Evolutionary conservation across 2,888 invertebrate genomes (phyloP).

Genomic region (Eupithecia tripunctaria): DNA sequence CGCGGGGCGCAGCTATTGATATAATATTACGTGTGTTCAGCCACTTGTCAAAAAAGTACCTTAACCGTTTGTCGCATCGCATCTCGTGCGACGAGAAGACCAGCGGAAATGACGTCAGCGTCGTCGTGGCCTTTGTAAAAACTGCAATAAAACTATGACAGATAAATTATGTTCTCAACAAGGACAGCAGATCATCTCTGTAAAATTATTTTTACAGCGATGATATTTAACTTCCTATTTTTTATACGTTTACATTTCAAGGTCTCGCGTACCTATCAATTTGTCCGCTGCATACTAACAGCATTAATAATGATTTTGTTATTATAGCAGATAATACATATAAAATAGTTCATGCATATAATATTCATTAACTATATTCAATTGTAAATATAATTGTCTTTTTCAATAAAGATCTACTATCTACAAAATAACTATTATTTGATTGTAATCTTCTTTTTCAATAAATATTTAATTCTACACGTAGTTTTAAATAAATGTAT

Average conservation of each 20-base stretch:
- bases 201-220: constrained; percentile 4
- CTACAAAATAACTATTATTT: too few species aligned
- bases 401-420: too few species aligned
- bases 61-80: too few species aligned
- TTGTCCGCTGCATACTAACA: not conserved
- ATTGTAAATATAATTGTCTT: too few species aligned
- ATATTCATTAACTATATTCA: too few species aligned
- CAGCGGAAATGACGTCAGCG: not conserved
- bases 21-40: too few species aligned
- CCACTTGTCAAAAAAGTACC: too few species aligned
- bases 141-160: not conserved
- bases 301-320: not conserved
- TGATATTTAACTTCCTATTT: not conserved
- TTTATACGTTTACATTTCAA: not conserved
- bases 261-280: not conserved
- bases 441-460: too few species aligned
- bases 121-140: not conserved
- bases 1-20: too few species aligned
- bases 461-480: too few species aligned
- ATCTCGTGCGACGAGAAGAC: too few species aligned
- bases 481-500: too few species aligned
- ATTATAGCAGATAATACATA: not conserved
- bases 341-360: not conserved
- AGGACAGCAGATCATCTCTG: not conserved
- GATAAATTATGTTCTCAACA: not conserved